A percentile compares a stretch with the other conserved stretches of the same genome.
These are phyloP conservation scores for Syngnathoides biaculeatus DNA, from an alignment of 2,113 vertebrate genomes.

Conservation along the genomic window DNA sequence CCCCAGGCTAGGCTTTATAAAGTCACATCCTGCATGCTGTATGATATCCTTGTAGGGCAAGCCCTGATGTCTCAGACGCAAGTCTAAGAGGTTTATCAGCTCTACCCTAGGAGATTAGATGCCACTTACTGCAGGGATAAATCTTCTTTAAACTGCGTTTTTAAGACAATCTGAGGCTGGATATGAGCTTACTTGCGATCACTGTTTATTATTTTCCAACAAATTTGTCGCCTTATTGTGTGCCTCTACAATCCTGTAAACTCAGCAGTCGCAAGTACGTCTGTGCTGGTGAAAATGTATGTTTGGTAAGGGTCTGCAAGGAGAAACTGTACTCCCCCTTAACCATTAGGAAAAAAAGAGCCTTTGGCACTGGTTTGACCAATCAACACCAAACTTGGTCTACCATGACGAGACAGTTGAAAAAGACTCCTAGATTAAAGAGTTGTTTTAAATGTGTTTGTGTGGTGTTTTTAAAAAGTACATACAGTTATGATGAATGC, in stretches of 20 bases:
- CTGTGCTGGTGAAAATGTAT: background rate
- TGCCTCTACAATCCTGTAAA: background rate
- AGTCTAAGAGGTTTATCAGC: conserved; percentile 66
- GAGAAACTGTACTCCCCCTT: too few relatives aligned
- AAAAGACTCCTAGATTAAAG: too few relatives aligned
- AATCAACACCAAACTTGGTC: too few relatives aligned
- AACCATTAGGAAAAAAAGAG: too few relatives aligned
- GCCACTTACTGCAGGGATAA: conserved; percentile 46
- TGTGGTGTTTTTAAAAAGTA: too few relatives aligned
- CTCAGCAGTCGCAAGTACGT: background rate
- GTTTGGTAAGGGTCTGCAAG: too few relatives aligned
- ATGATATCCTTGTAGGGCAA: conserved; percentile 53
- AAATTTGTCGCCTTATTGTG: background rate
- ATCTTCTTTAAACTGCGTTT: conserved; percentile 38
- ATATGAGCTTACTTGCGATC: background rate
- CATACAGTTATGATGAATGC: too few relatives aligned
- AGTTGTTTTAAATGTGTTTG: too few relatives aligned
- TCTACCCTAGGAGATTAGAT: conserved; percentile 55
- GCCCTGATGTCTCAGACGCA: conserved; percentile 50
- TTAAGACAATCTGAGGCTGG: conserved; percentile 28
- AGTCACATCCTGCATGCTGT: conserved; percentile 66
- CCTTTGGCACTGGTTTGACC: too few relatives aligned
- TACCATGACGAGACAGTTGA: too few relatives aligned
- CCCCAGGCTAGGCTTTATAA: conserved; percentile 60
- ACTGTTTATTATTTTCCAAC: background rate